phyloP scores from a whole-genome alignment of 2,797 vertebrate genomes.

The Onychomys leucogaster region DNA sequence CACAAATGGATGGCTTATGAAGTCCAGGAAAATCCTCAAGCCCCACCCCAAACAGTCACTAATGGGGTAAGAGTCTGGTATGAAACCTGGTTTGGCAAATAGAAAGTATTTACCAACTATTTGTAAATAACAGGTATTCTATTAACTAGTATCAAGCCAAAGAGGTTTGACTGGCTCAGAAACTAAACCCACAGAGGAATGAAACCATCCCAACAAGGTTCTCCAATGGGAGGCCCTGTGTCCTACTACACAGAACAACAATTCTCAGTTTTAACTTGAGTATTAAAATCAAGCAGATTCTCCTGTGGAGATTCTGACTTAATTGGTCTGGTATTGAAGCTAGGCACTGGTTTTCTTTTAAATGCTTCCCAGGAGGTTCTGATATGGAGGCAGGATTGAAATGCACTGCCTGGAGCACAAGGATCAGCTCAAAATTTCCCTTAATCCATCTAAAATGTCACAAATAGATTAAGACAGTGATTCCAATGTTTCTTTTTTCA shows the following conservation, averaged over 20 bases:
- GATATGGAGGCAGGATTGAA: neutral
- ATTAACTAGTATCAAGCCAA: neutral
- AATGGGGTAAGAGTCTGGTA: neutral
- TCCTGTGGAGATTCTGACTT: conserved; percentile 8
- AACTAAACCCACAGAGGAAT: conserved; percentile 29
- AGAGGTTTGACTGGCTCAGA: conserved; percentile 1
- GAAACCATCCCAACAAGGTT: neutral
- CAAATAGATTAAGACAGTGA: neutral
- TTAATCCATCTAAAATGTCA: conserved; percentile 40
- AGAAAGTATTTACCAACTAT: conserved; percentile 12
- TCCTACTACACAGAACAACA: conserved; percentile 9
- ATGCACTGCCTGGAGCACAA: neutral
- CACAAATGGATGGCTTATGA: conserved; percentile 22
- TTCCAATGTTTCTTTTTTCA: neutral
- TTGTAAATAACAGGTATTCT: conserved; percentile 22
- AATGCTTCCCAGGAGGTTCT: neutral
- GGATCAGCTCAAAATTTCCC: conserved; percentile 19
- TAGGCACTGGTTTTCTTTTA: neutral
- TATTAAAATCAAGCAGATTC: conserved; percentile 18
- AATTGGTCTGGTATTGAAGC: conserved; percentile 31
- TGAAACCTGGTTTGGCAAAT: conserved; percentile 34
- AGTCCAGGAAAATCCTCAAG: conserved; percentile 5
- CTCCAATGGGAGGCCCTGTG: neutral
- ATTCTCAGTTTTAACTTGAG: conserved; percentile 45
- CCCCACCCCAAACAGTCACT: neutral